A percentile compares a stretch with the other conserved stretches of the same genome.
Conservation (phyloP, 2,797 vertebrate genomes). For the Smutsia gigantea region DNA sequence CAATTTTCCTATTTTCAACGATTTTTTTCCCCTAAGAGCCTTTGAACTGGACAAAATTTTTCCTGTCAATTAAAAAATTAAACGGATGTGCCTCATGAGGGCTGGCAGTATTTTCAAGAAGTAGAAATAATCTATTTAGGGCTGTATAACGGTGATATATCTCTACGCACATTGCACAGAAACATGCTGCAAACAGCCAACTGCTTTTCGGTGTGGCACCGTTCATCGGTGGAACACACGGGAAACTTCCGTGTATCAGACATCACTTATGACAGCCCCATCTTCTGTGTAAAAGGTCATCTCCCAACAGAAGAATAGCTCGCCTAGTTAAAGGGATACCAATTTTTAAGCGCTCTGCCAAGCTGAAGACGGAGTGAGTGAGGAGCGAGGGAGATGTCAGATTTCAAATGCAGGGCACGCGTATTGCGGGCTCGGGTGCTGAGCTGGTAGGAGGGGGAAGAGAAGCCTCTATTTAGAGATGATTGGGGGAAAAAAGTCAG, state of each 20-base stretch:
- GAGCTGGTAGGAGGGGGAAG: conserved; percentile 50
- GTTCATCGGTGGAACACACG: not conserved
- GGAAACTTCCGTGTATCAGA: conserved; percentile 57
- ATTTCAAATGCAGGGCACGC: conserved; percentile 70
- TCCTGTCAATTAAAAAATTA: conserved; percentile 72
- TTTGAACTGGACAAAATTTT: conserved; percentile 63
- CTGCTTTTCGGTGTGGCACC: not conserved
- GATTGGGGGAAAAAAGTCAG: conserved; percentile 51
- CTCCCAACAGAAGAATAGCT: conserved; percentile 65
- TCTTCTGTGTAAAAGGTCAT: conserved; percentile 69
- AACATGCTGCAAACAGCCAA: not conserved
- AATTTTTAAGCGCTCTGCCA: conserved; percentile 59
- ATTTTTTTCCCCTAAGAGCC: conserved; percentile 40
- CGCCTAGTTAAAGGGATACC: conserved; percentile 58
- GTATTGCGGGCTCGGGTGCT: conserved; percentile 22
- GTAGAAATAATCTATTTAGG: conserved; percentile 44
- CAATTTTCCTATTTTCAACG: conserved; percentile 51
- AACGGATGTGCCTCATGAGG: conserved; percentile 42
- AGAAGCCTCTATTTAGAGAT: conserved; percentile 65
- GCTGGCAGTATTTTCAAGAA: conserved; percentile 48
- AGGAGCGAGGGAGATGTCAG: conserved; percentile 51
- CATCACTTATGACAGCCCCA: conserved; percentile 63
- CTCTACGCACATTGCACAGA: not conserved
- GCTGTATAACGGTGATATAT: not conserved
- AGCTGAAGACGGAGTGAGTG: not conserved